A percentile compares a stretch with the other conserved stretches of the same genome.
phyloP scores from a whole-genome alignment of 2,113 vertebrate species.

The Entomyzon cyanotis region DNA sequence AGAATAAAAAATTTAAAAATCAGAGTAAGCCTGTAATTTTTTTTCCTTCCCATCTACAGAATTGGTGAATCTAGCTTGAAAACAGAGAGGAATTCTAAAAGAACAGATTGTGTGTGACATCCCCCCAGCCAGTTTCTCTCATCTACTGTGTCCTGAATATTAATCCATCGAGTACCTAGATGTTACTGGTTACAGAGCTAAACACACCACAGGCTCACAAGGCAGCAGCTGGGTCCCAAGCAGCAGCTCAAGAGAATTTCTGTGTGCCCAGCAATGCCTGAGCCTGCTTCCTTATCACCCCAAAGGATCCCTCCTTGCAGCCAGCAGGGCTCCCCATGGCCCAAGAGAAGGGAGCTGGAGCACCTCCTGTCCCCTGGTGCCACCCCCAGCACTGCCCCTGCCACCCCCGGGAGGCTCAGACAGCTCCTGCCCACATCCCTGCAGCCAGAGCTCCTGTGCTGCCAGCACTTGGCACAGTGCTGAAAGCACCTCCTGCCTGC shows the following conservation, averaged over 20 bases:
- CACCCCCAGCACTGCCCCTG: neutral
- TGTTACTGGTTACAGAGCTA: neutral
- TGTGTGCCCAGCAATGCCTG: neutral
- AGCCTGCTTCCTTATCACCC: neutral
- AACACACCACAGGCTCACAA: neutral
- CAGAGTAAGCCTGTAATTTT: neutral
- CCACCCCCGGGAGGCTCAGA: neutral
- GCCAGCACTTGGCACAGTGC: accelerated
- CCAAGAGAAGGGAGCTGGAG: neutral
- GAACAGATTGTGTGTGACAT: slow-evolving; percentile 51
- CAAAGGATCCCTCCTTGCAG: neutral
- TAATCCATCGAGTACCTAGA: slow-evolving; percentile 7
- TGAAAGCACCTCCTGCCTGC: neutral
- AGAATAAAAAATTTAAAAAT: slow-evolving; percentile 3
- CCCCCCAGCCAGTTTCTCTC: slow-evolving; percentile 29
- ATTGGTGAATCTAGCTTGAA: neutral
- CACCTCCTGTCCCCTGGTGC: neutral
- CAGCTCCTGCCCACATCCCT: neutral
- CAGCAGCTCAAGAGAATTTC: neutral
- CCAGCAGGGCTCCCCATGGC: neutral
- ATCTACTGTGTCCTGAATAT: slow-evolving; percentile 49
- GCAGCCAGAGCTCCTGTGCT: neutral
- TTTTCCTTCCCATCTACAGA: neutral
- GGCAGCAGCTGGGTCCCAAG: neutral
- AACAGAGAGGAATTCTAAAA: slow-evolving; percentile 10